Evolutionary conservation across 2,888 invertebrate species (phyloP).

Genomic region (Clanis bilineata): DNA sequence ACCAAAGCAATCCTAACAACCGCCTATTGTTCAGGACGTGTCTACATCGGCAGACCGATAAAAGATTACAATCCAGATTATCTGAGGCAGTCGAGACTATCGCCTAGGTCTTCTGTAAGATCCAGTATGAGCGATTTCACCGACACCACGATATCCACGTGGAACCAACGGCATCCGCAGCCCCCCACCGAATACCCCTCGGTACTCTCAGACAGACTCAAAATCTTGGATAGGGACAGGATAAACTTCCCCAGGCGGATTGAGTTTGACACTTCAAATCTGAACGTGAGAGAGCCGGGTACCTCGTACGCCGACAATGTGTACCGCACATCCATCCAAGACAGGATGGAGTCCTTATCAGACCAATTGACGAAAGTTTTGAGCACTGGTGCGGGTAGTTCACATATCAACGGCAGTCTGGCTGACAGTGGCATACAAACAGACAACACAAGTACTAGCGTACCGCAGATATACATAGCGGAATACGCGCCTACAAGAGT

Average conservation of each 20-base stretch:
- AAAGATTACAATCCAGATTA: constrained; percentile 75
- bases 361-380: constrained; percentile 73
- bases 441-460: constrained; percentile 74
- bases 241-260: constrained; percentile 62
- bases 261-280: constrained; percentile 68
- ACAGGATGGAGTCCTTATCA: constrained; percentile 67
- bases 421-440: constrained; percentile 77
- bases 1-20: constrained; percentile 6
- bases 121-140: constrained; percentile 79
- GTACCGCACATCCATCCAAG: constrained; percentile 58
- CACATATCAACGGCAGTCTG: constrained; percentile 73
- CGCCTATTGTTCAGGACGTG: constrained; percentile 61
- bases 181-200: constrained; percentile 67
- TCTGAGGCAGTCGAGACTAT: constrained; percentile 60
- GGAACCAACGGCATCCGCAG: constrained; percentile 68
- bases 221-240: constrained; percentile 62
- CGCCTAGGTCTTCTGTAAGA: constrained; percentile 72
- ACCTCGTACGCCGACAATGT: constrained; percentile 65
- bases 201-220: constrained; percentile 69
- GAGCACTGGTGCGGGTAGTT: constrained; percentile 71
- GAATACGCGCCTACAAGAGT: constrained; percentile 51
- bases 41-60: constrained; percentile 68
- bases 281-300: constrained; percentile 53
- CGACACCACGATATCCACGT: constrained; percentile 76
- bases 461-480: constrained; percentile 67